Base-by-base conservation (phyloP, 2,113 vertebrate species). In the Merops nubicus region DNA sequence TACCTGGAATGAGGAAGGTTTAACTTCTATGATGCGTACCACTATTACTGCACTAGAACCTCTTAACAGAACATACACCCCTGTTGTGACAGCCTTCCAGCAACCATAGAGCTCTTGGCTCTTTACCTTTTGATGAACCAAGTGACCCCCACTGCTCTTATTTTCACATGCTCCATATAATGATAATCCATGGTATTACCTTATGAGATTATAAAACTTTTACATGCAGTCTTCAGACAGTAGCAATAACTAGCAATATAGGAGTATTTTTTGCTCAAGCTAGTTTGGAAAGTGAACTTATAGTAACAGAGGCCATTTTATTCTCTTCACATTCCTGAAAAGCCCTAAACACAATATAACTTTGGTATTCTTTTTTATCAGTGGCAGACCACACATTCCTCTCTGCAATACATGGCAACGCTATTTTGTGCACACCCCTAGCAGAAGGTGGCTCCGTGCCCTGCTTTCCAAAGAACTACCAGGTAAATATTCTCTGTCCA, bases 381-480 rank as follows among this genome's bases (percentile, higher is more conserved):
- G 3, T 34, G 19, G 20, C 14, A 83, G 29, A 83, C 5, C 11
- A 76, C 75, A 83, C 11, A 60, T 10, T 75, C 29, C 22, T 59
- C 17, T 59, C 28, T 9, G 43, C 17, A 91, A 51, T 34, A 59
- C 5, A 11, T 4, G 22, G 42, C 19, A 91, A 3, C 25, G 19
- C 12, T 67, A 21, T 50, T 83, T 40, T 59, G n/a, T 59, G 21
- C 7, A 54, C 12, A 15, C 0, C 0, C 21, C 31, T 1, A 67
- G 47, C 21, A 85, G n/a, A 11, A 79, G 12, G 28, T 17, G 91
- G 17, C 3, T 67, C 72, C 42, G 33, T 40, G 25, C 22, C 14
- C 29, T 43, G 15, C 19, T 45, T 85, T n/a, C 50, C 65, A 48
- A 63, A 75, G 9, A 60, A 48, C 28, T 43, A 48, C 17, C 4